A percentile compares a stretch with the other conserved stretches of the same genome.
Conservation (phyloP, 2,113 vertebrate genomes). For the Nerophis ophidion region DNA sequence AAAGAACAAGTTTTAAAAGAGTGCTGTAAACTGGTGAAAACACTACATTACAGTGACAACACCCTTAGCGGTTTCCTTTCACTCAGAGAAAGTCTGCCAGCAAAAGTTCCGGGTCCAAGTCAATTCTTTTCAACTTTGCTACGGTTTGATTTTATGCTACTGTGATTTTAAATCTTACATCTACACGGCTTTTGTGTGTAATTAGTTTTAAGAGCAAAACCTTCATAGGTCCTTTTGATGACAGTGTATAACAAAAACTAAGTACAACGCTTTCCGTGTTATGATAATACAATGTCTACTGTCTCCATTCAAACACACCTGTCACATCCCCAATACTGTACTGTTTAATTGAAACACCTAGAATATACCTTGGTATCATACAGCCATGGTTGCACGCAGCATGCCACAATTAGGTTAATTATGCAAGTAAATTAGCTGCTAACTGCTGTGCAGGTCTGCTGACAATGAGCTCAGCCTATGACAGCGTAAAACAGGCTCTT, state of each 20-base stretch:
- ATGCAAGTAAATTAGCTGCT: slow-evolving; percentile 1
- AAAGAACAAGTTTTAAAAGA: background rate
- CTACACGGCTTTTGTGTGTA: background rate
- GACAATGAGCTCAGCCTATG: background rate
- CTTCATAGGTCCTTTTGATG: background rate
- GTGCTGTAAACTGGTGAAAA: background rate
- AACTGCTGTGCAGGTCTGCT: slow-evolving; percentile 3
- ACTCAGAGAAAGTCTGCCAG: background rate
- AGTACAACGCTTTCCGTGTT: background rate
- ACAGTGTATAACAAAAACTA: background rate
- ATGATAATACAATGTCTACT: background rate
- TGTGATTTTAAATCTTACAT: background rate
- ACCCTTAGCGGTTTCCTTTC: background rate
- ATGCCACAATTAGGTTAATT: slow-evolving; percentile 2
- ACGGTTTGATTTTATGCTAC: background rate
- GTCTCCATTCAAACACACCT: background rate
- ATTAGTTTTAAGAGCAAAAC: background rate
- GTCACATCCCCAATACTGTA: background rate
- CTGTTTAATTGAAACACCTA: slow-evolving; percentile 2
- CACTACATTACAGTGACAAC: background rate
- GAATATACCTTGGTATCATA: slow-evolving; percentile 3
- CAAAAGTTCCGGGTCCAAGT: background rate
- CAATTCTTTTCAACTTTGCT: background rate
- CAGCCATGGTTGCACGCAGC: background rate
- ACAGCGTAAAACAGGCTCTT: background rate